Percentiles rank a stretch among this genome's conserved stretches.
Conservation (phyloP, 1,140 invertebrate species). For the Zaprionus vittiger region DNA sequence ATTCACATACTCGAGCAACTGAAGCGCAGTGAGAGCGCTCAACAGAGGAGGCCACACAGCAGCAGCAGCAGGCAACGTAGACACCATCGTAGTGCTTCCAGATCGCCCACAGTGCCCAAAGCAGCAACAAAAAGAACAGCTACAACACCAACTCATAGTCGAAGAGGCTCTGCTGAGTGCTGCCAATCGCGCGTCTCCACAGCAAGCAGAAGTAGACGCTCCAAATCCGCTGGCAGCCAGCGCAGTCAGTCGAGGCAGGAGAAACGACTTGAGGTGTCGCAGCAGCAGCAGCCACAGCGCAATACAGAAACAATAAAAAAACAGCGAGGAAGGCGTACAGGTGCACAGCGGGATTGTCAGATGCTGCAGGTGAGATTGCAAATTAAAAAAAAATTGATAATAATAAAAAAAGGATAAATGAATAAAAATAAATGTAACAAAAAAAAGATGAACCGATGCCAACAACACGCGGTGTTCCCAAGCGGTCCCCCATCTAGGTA, state of each 20-base stretch:
- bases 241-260: slow-evolving; percentile 43
- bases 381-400: too few species aligned
- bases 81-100: slow-evolving; percentile 52
- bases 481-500: slow-evolving; percentile 87
- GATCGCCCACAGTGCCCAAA: slow-evolving; percentile 46
- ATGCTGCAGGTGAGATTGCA: slow-evolving; percentile 62
- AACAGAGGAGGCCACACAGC: slow-evolving; percentile 29
- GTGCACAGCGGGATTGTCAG: slow-evolving; percentile 62
- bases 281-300: not conserved
- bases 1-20: slow-evolving; percentile 58
- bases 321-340: slow-evolving; percentile 16
- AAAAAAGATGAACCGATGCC: slow-evolving; percentile 20
- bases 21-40: slow-evolving; percentile 51
- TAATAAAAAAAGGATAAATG: not conserved
- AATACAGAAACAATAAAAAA: slow-evolving; percentile 2
- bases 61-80: slow-evolving; percentile 18
- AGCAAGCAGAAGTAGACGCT: slow-evolving; percentile 50
- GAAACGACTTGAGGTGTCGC: not conserved
- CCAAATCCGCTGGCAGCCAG: slow-evolving; percentile 68
- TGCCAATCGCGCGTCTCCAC: slow-evolving; percentile 22
- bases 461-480: slow-evolving; percentile 86
- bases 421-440: not conserved
- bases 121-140: not conserved
- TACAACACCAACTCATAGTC: slow-evolving; percentile 18
- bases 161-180: slow-evolving; percentile 50